phyloP scores from a whole-genome alignment of 2,113 vertebrate genomes.

The Gulo gulo region DNA sequence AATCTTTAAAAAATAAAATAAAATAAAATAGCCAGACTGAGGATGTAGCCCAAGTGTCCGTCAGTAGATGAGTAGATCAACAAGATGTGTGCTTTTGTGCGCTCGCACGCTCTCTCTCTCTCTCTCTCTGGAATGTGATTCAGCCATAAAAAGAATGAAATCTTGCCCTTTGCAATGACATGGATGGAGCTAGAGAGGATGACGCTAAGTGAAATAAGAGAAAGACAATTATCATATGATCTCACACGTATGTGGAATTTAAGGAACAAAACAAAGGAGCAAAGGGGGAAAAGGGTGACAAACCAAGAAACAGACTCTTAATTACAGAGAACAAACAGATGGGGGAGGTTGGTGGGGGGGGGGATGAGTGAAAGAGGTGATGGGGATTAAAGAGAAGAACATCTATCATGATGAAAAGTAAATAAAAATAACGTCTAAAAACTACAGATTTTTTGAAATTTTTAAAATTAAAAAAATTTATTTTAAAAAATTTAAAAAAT shows the following conservation, averaged over 20 bases:
- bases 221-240: not conserved
- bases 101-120: no score
- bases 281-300: not conserved
- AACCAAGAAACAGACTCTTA: not conserved
- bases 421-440: not conserved
- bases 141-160: not conserved
- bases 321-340: not conserved
- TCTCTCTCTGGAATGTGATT: not conserved
- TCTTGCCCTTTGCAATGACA: not conserved
- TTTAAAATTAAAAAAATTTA: no score
- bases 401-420: not conserved
- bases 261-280: not conserved
- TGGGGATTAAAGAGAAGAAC: not conserved
- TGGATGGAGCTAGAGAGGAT: not conserved
- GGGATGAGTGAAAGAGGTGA: not conserved
- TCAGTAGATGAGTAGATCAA: not conserved
- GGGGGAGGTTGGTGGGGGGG: not conserved
- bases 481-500: no score
- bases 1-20: no score
- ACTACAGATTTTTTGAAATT: no score
- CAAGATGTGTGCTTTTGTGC: not conserved
- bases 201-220: not conserved
- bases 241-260: not conserved
- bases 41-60: not conserved
- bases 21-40: no score